Conservation (phyloP, 1,140 invertebrate genomes). For the Eriosoma lanigerum region DNA sequence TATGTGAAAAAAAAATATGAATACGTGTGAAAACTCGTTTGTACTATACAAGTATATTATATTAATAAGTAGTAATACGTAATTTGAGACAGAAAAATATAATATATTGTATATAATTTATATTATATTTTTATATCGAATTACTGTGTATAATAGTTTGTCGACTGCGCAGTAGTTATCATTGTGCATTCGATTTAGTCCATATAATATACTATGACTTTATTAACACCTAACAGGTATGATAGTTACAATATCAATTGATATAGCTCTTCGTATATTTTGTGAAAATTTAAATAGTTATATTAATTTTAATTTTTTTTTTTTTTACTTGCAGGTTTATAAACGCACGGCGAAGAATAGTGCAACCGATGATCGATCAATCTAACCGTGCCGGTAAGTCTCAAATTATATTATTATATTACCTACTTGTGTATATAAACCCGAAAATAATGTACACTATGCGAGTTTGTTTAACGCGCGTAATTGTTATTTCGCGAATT, state of each 20-base stretch:
- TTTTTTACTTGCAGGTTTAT: conserved; percentile 84
- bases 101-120: no score
- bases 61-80: no score
- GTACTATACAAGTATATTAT: not conserved
- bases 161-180: no score
- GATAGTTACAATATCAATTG: no score
- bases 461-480: not conserved
- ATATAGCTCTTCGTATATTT: no score
- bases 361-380: conserved; percentile 96
- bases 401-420: conserved; percentile 2
- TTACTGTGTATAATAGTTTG: no score
- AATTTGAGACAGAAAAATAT: not conserved
- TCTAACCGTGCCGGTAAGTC: conserved; percentile 95
- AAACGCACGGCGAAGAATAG: conserved; percentile 95
- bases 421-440: no score
- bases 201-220: not conserved
- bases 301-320: conserved; percentile 49
- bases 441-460: not conserved
- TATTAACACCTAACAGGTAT: no score
- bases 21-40: not conserved
- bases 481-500: conserved; percentile 1
- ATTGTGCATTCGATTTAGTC: no score
- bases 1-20: not conserved
- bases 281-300: no score
- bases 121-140: no score